Evolutionary conservation across 2,113 vertebrate genomes (phyloP).

Genomic region (Leucopsar rothschildi): DNA sequence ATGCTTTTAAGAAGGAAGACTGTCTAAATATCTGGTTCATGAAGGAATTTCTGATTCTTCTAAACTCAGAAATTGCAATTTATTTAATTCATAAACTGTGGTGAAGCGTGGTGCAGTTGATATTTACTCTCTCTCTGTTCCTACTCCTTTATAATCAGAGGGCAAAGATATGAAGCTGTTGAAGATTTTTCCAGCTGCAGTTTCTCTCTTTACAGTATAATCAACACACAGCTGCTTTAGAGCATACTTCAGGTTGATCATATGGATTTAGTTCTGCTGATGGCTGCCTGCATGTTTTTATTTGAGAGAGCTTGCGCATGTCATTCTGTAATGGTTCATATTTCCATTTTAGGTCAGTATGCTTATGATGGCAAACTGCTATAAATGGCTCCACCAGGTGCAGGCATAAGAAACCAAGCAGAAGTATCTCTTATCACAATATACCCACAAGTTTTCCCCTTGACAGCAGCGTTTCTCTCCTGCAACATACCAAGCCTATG

Average conservation of each 20-base stretch:
- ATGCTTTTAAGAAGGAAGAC: background rate
- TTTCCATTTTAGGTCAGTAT: constrained; percentile 44
- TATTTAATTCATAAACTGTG: background rate
- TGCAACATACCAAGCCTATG: background rate
- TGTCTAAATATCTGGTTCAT: background rate
- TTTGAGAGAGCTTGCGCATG: background rate
- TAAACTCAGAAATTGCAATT: background rate
- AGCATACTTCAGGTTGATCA: constrained; percentile 28
- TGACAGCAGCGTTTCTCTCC: background rate
- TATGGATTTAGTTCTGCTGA: constrained; percentile 25
- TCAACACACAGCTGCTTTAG: constrained; percentile 40
- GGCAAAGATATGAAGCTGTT: background rate
- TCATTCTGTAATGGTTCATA: background rate
- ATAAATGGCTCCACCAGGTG: constrained; percentile 3
- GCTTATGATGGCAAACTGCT: background rate
- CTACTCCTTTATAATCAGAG: background rate
- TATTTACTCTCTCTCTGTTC: background rate
- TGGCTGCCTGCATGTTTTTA: background rate
- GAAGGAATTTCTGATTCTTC: background rate
- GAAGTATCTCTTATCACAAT: background rate
- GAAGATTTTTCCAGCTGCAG: constrained; percentile 41
- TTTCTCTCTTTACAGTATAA: background rate
- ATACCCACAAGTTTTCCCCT: background rate
- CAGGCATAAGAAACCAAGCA: background rate
- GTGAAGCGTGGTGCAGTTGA: background rate